phyloP scores from a whole-genome alignment of 1,140 invertebrate species.

The Xylocopa sonorina region DNA sequence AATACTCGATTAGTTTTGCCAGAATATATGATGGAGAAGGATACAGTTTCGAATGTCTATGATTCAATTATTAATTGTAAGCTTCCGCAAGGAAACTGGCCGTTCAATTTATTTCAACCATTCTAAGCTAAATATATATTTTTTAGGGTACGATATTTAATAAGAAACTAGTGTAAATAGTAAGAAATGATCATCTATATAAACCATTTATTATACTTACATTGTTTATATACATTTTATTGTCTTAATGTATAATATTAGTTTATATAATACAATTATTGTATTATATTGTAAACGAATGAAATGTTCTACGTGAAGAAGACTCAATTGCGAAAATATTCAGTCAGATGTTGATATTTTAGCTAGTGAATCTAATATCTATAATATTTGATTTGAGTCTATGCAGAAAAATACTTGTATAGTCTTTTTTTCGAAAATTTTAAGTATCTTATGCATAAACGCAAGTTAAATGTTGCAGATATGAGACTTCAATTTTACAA shows the following conservation, averaged over 20 bases:
- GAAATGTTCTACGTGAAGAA: neutral
- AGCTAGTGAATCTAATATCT: too few species aligned
- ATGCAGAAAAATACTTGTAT: too few species aligned
- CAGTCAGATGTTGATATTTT: neutral
- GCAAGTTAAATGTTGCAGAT: too few species aligned
- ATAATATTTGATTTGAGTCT: too few species aligned
- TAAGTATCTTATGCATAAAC: too few species aligned
- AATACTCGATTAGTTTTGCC: constrained; percentile 26
- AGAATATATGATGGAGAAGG: constrained; percentile 24
- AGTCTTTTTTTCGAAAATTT: too few species aligned
- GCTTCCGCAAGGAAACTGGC: neutral
- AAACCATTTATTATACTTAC: constrained; percentile 22
- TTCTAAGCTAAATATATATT: neutral
- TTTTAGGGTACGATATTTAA: too few species aligned
- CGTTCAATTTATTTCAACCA: constrained; percentile 3
- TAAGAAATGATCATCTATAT: neutral
- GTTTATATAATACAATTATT: constrained; percentile 1
- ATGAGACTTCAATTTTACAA: too few species aligned
- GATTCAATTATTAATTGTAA: neutral
- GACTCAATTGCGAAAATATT: neutral
- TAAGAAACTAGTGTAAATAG: neutral
- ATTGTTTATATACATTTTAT: constrained; percentile 26
- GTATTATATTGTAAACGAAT: neutral
- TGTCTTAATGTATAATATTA: neutral
- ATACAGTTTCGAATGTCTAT: neutral